These are phyloP conservation scores for Morpho deidamia DNA, from an alignment of 2,888 invertebrate genomes.

Conservation along the genomic window DNA sequence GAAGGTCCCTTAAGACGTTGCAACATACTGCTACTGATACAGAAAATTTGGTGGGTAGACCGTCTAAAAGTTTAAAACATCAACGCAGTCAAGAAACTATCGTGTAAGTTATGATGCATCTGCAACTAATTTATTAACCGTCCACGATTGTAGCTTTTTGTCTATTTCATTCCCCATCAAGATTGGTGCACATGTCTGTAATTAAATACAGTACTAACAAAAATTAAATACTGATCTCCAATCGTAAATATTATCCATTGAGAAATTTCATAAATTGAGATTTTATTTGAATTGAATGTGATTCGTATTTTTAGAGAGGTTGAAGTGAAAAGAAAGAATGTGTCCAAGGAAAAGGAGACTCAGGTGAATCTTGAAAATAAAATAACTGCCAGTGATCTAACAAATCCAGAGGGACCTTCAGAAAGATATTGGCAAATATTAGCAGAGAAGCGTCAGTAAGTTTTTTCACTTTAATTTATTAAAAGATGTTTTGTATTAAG, in stretches of 20 bases:
- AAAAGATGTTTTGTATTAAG: no score
- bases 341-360: constrained; percentile 79
- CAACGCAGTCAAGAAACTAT: constrained; percentile 69
- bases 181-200: no score
- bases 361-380: constrained; percentile 78
- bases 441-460: constrained; percentile 83
- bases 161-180: background rate
- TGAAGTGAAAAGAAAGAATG: constrained; percentile 69
- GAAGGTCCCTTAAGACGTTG: constrained; percentile 86
- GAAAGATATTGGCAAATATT: constrained; percentile 87
- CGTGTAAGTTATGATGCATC: constrained; percentile 48
- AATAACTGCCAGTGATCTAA: constrained; percentile 83
- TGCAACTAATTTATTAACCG: no score
- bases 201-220: no score
- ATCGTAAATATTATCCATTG: no score
- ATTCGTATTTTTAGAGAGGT: constrained; percentile 44
- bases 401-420: constrained; percentile 82
- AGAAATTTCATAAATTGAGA: background rate
- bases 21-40: constrained; percentile 85
- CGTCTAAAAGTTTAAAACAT: constrained; percentile 68
- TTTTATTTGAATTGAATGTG: background rate
- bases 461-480: constrained; percentile 15
- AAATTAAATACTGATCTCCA: no score
- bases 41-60: constrained; percentile 86
- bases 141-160: no score